Base-by-base conservation (phyloP, 1,140 invertebrate species). In the Kradibia gibbosae region DNA sequence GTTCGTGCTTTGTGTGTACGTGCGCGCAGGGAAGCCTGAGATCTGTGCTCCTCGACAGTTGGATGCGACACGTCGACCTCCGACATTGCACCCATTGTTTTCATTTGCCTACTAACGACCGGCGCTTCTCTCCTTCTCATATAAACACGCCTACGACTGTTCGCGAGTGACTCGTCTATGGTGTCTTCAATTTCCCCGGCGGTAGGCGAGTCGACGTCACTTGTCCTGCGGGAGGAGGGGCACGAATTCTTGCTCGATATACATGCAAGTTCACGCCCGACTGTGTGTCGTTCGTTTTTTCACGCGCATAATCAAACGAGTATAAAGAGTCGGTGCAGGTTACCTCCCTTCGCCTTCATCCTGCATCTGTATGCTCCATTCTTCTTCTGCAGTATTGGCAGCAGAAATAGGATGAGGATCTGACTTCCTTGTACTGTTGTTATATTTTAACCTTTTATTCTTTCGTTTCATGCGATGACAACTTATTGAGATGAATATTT, bases 121-220 rank as follows among this genome's bases (percentile, higher is more conserved):
- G 50, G 77, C 83, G 76, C 84, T 82, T 80, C 84, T 82, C 84
- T 55, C 79, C 53, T 78, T 73, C 31, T 73, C 50, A 39, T 34
- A 36, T 67, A 67, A 36, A 15, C n/a, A 36, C 31, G 45, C 5
- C 25, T 39, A 25, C 28, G 39, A 50, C 65, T 53, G 34, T 22
- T 48, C 48, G 77, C 48, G 17, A 65, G 5, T 65, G 4, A 5
- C n/a, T 25, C 83, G 28, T 28, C 57, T 20, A 55, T 57, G 76
- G 84, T 83, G 87, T 88, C 87, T 89, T 88, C 86, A 88, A 89
- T 89, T 90, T 88, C 84, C 82, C 65, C 79, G 82, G 60, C 84
- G 84, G 86, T 87, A 87, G 85, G 84, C 84, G 84, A 87, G 78
- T 83, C 78, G 84, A 1, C 57, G 57, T 60, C 57, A 60, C 11